A percentile compares a stretch with the other conserved stretches of the same genome.
Evolutionary conservation across 2,888 invertebrate genomes (phyloP).

Genomic region (Aleiodes alternator): DNA sequence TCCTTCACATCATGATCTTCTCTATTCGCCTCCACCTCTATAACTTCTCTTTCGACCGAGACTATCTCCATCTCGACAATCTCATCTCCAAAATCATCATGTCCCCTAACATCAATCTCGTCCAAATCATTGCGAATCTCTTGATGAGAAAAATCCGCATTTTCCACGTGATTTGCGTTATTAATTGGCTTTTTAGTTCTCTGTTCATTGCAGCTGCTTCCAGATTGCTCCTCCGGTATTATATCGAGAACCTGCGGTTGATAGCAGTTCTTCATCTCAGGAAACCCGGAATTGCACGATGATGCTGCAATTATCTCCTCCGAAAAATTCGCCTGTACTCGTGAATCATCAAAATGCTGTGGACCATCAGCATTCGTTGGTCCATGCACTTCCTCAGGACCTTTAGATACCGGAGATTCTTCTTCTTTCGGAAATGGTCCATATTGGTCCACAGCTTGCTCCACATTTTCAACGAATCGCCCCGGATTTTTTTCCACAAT

Average conservation of each 20-base stretch:
- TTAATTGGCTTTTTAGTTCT: slow-evolving; percentile 37
- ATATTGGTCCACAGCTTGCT: too few relatives aligned
- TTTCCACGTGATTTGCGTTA: not conserved
- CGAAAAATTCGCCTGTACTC: not conserved
- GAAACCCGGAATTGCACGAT: slow-evolving; percentile 20
- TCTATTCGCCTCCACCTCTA: too few relatives aligned
- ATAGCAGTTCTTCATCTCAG: slow-evolving; percentile 50
- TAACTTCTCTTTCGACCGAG: not conserved
- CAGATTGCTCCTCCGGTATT: slow-evolving; percentile 66
- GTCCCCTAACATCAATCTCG: slow-evolving; percentile 45
- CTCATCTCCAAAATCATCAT: slow-evolving; percentile 38
- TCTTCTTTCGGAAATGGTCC: not conserved
- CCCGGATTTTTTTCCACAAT: too few relatives aligned
- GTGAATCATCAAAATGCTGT: slow-evolving; percentile 45
- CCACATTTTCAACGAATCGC: too few relatives aligned
- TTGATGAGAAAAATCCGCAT: slow-evolving; percentile 7
- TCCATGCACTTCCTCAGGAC: not conserved
- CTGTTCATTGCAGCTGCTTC: slow-evolving; percentile 58
- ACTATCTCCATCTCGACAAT: slow-evolving; percentile 37
- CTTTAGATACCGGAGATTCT: not conserved
- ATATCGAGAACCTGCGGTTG: slow-evolving; percentile 63
- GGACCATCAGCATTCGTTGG: not conserved
- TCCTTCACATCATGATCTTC: not conserved
- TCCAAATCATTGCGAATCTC: slow-evolving; percentile 48
- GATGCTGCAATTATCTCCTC: not conserved